Base-by-base conservation (phyloP, 2,113 vertebrate species). In the Glaucidium brasilianum region DNA sequence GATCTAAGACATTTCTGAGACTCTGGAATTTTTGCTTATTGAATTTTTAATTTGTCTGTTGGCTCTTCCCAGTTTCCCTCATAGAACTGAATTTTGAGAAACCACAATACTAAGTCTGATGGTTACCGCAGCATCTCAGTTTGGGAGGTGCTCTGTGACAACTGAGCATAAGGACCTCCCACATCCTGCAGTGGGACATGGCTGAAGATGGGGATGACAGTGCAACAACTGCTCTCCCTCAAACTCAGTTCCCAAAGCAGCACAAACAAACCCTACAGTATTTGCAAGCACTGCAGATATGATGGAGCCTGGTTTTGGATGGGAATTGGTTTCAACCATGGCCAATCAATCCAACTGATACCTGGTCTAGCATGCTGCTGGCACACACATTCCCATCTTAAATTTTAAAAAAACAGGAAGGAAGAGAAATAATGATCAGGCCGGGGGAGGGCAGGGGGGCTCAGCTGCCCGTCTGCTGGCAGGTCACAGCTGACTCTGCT, bases 121-220 rank as follows among this genome's bases (percentile, higher is more conserved):
- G 34, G 15, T 76, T 49, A 35, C 32, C 58, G 58, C 53, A 56
- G 12, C 27, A 32, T n/a, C 32, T 69, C 3, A 1, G 21, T n/a
- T 62, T 78, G 69, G 41, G 59, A 77, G 35, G 32, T 43, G 22
- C 37, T 85, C 50, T 66, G 30, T 60, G 63, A 26, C 23, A 83
- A 1, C 5, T 18, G 64, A 30, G n/a, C 35, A 37, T 37, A 12
- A 60, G 64, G 10, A 32, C 10, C 7, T 11, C 8, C 25, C 39
- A 3, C 15, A 7, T 15, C 2, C 41, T 59, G 14, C 56, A 6
- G 19, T 5, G 53, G 43, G 26, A 32, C 1, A 3, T 20, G 0
- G 3, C n/a, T 77, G 72, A 53, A 62, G 35, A 1, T 35, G 55
- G 13, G n/a, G 15, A 26, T 37, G 37, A 50, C n/a, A 56, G 17